Conservation (phyloP, 2,888 invertebrate genomes). For the Hipparchia sbordonii region DNA sequence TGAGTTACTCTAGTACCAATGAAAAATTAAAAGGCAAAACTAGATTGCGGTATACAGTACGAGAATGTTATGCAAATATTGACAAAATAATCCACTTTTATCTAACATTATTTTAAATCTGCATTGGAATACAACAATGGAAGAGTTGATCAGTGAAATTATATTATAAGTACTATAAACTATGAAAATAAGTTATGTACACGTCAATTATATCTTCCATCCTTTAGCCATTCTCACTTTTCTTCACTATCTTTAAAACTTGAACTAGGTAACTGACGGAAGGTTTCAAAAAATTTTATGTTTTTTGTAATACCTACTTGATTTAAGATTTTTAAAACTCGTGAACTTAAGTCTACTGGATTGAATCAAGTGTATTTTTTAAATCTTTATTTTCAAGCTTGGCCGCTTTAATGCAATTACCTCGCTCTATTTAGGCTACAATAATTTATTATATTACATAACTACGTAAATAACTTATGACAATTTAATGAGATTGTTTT, state of each 20-base stretch:
- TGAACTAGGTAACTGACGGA: too few relatives aligned
- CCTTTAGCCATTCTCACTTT: background rate
- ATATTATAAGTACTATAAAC: background rate
- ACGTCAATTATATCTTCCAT: conserved; percentile 18
- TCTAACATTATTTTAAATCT: background rate
- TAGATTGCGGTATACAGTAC: background rate
- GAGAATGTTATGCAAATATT: background rate
- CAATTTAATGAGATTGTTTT: too few relatives aligned
- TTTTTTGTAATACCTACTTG: too few relatives aligned
- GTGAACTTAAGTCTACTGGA: too few relatives aligned
- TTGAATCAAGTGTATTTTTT: too few relatives aligned
- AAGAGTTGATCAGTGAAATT: background rate
- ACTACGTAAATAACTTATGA: too few relatives aligned
- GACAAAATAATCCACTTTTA: background rate
- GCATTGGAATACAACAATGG: background rate
- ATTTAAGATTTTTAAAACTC: too few relatives aligned
- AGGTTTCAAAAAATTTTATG: too few relatives aligned
- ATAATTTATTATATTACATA: too few relatives aligned
- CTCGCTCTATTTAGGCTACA: too few relatives aligned
- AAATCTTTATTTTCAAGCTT: too few relatives aligned
- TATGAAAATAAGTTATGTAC: background rate
- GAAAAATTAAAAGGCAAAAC: background rate
- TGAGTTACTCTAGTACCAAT: background rate
- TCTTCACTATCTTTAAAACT: background rate
- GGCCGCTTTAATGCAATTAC: too few relatives aligned